Base-by-base conservation (phyloP, 2,113 vertebrate genomes). In the Vombatus ursinus region DNA sequence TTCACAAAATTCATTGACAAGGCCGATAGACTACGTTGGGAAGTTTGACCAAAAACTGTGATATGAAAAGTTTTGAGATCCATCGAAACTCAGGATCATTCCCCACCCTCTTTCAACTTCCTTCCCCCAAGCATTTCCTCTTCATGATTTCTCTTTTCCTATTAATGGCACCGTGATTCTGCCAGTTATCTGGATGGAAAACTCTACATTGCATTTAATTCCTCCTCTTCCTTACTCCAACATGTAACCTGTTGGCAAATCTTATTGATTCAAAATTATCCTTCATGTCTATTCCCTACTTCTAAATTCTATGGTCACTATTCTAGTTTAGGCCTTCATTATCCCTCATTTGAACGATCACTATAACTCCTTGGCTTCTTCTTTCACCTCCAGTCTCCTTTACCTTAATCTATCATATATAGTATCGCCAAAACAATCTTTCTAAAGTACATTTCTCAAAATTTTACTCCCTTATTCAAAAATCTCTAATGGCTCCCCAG, bases 371-470 rank as follows among this genome's bases (percentile, higher is more conserved):
- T n/a, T 9, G 47, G 4, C 8, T 3, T 1, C 24, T 2, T 11
- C 48, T 37, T 89, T 54, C n/a, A 51, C 5, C 24, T 92, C 37
- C 10, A 47, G 2, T 89, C n/a, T 93, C 9, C 50, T 24, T 68
- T 1, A 22, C 96, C 47, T 92, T 37, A 51, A 28, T 54, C 89
- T 94, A 92, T 84, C 16, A 84, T 22, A 84, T 16, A 84, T 22
- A 84, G 16, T 84, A 19, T 31, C 49, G 22, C 8, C 19, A 92
- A 23, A 93, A 61, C 8, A 12, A 68, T 89, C 10, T 11, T 90
- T 93, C 84, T 16, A n/a, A 92, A 94, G 31, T 44, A n/a, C 37
- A 94, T 89, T 89, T 48, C 90, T 94, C 37, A 94, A 28, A 26
- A 8, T 48, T 89, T 57, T 37, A 47, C 9, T 61, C 61, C 52